Base-by-base conservation (phyloP, 2,113 vertebrate genomes). In the Mungos mungo region DNA sequence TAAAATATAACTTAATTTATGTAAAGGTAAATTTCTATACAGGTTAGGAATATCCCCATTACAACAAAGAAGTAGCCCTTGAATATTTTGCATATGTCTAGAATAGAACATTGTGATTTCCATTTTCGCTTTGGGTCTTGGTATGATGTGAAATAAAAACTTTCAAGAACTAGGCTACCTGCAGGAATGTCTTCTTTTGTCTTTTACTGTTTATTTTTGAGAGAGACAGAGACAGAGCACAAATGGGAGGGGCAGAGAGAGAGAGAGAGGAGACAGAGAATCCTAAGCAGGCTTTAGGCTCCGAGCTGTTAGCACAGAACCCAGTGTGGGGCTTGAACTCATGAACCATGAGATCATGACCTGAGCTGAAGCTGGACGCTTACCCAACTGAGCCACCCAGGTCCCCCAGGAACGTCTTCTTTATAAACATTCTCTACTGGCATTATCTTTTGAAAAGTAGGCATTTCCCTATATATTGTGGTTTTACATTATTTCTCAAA, bases 1-100 rank as follows among this genome's bases (percentile, higher is more conserved):
- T 57, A 95, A 87, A 87, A 86, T 95, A 89, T 35, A 91, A 88
- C 74, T 92, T 82, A 93, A 83, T 86, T 81, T 77, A 88, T 81
- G 94, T 93, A 41, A 89, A 91, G 76, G 68, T n/a, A 89, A 68
- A 47, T 47, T 54, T 23, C 21, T 35, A 10, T 10, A 33, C 16
- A 71, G 33, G 87, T 69, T 45, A 81, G 52, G 4, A n/a, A 18
- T 52, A 12, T 77, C 54, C 87, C n/a, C 92, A 0, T 81, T 71
- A 16, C 15, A 35, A 21, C 11, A 92, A 88, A 66, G n/a, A 63
- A 31, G 63, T 15, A 63, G 21, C 50, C 29, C 54, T 60, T 83
- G 35, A 79, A 3, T 96, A 72, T 69, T 96, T 94, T 83, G 35
- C 74, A 3, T 95, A 63, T 69, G 93, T 94, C 90, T 65, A 69